Evolutionary conservation across 2,888 invertebrate species (phyloP).

Genomic region (Dascillus cervinus): DNA sequence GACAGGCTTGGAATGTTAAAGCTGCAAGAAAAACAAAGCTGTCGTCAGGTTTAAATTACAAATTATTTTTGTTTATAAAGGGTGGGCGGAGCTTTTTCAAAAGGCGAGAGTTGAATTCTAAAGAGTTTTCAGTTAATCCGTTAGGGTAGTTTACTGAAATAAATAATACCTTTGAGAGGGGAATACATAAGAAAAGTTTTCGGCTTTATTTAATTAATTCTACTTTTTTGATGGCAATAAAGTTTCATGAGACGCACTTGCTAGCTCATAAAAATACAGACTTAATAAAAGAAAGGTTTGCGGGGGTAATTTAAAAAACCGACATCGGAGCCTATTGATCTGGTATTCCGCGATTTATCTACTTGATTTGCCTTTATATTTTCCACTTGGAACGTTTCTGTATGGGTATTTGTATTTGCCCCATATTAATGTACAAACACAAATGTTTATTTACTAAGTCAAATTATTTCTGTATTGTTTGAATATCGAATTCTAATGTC

Average conservation of each 20-base stretch:
- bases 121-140: slow-evolving; percentile 6
- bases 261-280: no score
- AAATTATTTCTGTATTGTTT: no score
- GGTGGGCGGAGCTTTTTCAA: slow-evolving; percentile 9
- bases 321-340: no score
- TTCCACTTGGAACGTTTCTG: no score
- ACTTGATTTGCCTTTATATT: no score
- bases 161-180: slow-evolving; percentile 20
- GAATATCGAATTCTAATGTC: no score
- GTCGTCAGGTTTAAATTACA: slow-evolving; percentile 20
- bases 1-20: slow-evolving; percentile 16
- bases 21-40: slow-evolving; percentile 16
- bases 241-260: slow-evolving; percentile 13
- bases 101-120: slow-evolving; percentile 7
- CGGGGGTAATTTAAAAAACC: no score
- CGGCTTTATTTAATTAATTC: not conserved
- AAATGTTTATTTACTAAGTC: no score
- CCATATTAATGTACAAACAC: no score
- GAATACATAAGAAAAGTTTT: not conserved
- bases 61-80: slow-evolving; percentile 20
- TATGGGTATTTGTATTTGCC: no score
- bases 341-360: no score
- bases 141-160: slow-evolving; percentile 16
- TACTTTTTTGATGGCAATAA: slow-evolving; percentile 4
- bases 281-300: no score